Base-by-base conservation (phyloP, 2,797 vertebrate species). In the Alectoris magna region DNA sequence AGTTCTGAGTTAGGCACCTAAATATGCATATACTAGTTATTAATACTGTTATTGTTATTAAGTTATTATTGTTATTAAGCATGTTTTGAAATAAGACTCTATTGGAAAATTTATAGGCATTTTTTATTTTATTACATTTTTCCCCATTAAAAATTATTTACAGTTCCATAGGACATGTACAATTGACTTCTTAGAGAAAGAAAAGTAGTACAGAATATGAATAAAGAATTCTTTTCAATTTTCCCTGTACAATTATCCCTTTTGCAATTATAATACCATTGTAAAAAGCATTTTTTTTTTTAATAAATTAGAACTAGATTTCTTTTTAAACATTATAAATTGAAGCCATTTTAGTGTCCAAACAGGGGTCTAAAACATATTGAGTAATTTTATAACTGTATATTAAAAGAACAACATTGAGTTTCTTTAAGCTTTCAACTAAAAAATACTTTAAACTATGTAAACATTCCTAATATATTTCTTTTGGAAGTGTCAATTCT, bases 201-300 rank as follows among this genome's bases (percentile, higher is more conserved):
- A 84, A 91, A 73, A 68, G 2, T 17, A 49, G 24, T 55, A 58
- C 36, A 58, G 27, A 55, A 55, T 31, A 31, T 15, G 29, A 55
- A 31, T 78, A 82, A 91, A 86, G 3, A 71, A 43, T 55, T 88
- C 22, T 82, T 71, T 39, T 81, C 53, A 80, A 87, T 69, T 87
- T 96, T 94, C 85, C 38, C 90, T 83, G 46, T 68, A 43, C 26
- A 60, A 43, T 77, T 62, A 82, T 80, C 91, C 91, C 64, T 80
- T 90, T 46, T 93, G 63, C 49, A 80, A 82, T 91, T 92, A 84
- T 62, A 89, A 44, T 39, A 79, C n/a, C 46, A 92, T 85, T 66
- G 15, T 53, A 79, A 81, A 81, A 91, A 87, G 19, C 29, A 59
- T 36, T 83, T 92, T 84, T 84, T 63, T 90, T 83, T 85, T 70